A percentile compares a stretch with the other conserved stretches of the same genome.
phyloP scores from a whole-genome alignment of 2,888 invertebrate species.

The Formica aserva region DNA sequence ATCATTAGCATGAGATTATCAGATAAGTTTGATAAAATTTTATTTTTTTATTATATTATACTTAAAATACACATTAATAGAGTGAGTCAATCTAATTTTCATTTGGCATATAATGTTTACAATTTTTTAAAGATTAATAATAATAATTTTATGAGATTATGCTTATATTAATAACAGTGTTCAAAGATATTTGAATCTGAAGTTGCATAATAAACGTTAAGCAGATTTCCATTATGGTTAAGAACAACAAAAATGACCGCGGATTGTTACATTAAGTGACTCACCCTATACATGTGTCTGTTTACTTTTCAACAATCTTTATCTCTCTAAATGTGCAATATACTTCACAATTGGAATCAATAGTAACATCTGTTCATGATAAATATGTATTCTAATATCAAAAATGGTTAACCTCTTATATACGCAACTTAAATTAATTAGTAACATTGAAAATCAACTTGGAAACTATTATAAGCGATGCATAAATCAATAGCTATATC shows the following conservation, averaged over 20 bases:
- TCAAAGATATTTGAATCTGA: neutral
- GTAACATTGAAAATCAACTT: conserved; percentile 13
- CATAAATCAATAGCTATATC: neutral
- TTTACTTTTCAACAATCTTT: conserved; percentile 16
- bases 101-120: neutral
- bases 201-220: neutral
- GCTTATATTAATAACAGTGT: neutral
- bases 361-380: neutral
- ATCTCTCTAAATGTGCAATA: conserved; percentile 25
- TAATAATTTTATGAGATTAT: neutral
- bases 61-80: conserved; percentile 27
- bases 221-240: neutral
- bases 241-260: neutral
- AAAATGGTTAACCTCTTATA: neutral
- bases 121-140: neutral
- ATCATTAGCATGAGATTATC: conserved; percentile 67
- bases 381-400: neutral
- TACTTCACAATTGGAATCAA: neutral
- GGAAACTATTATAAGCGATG: conserved; percentile 3
- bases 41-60: conserved; percentile 29
- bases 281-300: conserved; percentile 27
- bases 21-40: conserved; percentile 49
- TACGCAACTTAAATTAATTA: neutral
- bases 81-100: neutral
- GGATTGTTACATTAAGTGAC: neutral